Percentiles rank a stretch among this genome's conserved stretches.
Evolutionary conservation across 2,797 vertebrate genomes (phyloP).

Genomic region (Sphenopsis melanotis): DNA sequence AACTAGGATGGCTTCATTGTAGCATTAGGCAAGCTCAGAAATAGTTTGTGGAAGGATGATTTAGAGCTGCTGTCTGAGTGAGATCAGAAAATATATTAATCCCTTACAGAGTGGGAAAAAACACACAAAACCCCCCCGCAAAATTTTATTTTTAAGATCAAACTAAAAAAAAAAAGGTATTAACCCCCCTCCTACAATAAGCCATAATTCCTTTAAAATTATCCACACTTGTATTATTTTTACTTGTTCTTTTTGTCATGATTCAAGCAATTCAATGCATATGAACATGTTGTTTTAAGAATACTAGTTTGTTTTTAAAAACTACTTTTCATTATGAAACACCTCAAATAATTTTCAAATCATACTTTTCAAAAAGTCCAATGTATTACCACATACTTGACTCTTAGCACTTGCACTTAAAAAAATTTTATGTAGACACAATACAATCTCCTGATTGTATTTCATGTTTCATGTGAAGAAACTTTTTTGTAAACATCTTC

Average conservation of each 20-base stretch:
- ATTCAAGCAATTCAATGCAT: background rate
- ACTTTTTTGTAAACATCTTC: background rate
- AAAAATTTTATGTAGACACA: background rate
- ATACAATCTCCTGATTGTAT: background rate
- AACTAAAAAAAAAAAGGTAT: background rate
- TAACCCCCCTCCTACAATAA: accelerated
- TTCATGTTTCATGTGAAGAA: background rate
- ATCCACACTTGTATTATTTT: background rate
- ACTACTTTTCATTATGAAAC: background rate
- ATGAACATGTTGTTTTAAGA: background rate
- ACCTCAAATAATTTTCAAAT: background rate
- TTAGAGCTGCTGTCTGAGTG: background rate
- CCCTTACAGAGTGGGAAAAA: background rate
- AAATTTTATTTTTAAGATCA: background rate
- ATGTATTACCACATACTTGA: background rate
- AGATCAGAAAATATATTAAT: background rate
- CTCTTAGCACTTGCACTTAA: background rate
- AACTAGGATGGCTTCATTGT: background rate
- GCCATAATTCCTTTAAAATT: background rate
- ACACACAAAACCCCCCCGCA: background rate
- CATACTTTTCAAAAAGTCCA: background rate
- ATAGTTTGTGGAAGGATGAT: background rate
- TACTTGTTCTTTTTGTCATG: background rate
- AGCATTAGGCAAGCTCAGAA: slow-evolving; percentile 7
- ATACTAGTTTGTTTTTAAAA: background rate